Base-by-base conservation (phyloP, 2,797 vertebrate species). In the Enteromius unitaeniatus region DNA sequence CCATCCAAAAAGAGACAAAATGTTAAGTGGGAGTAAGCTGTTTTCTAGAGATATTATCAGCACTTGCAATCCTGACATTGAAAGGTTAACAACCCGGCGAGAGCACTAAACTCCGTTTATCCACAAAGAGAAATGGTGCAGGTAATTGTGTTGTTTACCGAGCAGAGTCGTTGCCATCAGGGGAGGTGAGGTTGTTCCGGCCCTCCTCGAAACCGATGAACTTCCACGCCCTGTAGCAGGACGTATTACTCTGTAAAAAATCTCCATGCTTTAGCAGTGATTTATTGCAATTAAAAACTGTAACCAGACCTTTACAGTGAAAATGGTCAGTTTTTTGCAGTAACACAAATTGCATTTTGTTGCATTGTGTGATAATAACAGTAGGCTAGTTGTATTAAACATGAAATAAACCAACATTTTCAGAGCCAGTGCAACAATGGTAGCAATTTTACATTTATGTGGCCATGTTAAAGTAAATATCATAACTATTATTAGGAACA, bases 171-270 rank as follows among this genome's bases (percentile, higher is more conserved):
- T 82, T 84, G 88, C 93, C 81, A 76, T 82, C 86, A 88, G 88
- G 85, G 74, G 55, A 49, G 47, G 74, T 17, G 67, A 70, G 26
- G 15, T 40, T 82, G 62, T 80, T 47, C 77, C 15, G 47, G 19
- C 77, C 65, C 73, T 34, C 53, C 55, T 88, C 84, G 86, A 87
- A 85, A 87, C 89, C 87, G 87, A 88, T 89, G 88, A 93, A 89
- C 88, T 89, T 89, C 89, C 92, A 90, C 89, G 92, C 91, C 89
- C 90, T 81, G 91, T 91, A 89, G 89, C 88, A 89, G 89, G 89
- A 91, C 92, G 91, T 89, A 91, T 58, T 83, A 28, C 23, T 34
- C 26, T 87, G 10, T 68, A n/a, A 13, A 68, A 45, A 69, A n/a
- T 3, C 10, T 37, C 10, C 3, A n/a, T 17, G 19, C 40, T 58